Evolutionary conservation across 2,113 vertebrate species (phyloP), one percentile per base, ranked within the genome.

Genomic region (Ahaetulla prasina): DNA sequence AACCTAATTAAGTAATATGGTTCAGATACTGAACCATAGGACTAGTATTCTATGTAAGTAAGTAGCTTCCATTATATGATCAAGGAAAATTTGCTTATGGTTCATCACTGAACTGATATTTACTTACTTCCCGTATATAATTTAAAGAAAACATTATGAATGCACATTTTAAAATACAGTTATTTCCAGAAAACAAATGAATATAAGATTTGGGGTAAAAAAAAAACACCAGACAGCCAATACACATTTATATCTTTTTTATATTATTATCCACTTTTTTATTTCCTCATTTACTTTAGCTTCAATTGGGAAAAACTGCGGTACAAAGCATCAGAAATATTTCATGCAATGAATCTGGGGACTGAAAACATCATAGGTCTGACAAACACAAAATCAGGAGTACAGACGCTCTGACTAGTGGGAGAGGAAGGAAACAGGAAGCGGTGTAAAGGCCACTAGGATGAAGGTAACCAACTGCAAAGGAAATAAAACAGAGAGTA

Each of bases 351-450:
- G 35, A 80, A 80, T 22, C 55, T 27, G 45, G 45, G 45, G 12
- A 49, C 3, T 1, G 3, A 87, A 20, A 2, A 3, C 88, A 87
- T 43, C 9, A 60, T 49, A 95, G 90, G 88, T 0, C 0, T 35
- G 93, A 91, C 91, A 93, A 94, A 95, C 45, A 54, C 63, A 53
- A 85, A 85, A 12, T 30, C 49, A 94, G 10, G 10, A 93, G 92
- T 4, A 1, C 90, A 11, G 27, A 84, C n/a, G 90, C 92, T 96
- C 68, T 95, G 93, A 93, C 91, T 94, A 93, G 80, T 68, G 92
- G 0, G 8, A 18, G 85, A 88, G 91, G 95, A 97, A 95, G 96
- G 95, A 97, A 98, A 96, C 93, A 96, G 96, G 96, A 97, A 93
- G 94, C 52, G 90, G 94, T 63, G 92, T 90, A 89, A 96, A 97